Evolutionary conservation across 2,113 vertebrate species (phyloP).

Genomic region (Cariama cristata): DNA sequence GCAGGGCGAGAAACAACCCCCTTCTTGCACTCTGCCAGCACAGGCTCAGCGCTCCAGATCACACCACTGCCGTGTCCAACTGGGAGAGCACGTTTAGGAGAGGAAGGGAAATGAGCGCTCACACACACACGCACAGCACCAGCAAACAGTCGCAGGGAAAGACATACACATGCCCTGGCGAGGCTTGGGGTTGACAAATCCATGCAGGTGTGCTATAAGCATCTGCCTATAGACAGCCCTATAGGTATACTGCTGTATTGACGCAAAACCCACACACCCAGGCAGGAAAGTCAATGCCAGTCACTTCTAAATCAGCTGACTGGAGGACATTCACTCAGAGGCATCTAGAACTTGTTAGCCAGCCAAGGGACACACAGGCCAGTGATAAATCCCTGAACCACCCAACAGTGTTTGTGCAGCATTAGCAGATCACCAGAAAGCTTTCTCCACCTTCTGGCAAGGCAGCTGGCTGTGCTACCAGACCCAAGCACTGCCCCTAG

Average conservation of each 20-base stretch:
- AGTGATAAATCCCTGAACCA: neutral
- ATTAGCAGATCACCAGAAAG: neutral
- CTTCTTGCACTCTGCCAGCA: too few species aligned
- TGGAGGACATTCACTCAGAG: neutral
- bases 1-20: neutral
- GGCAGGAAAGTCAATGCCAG: neutral
- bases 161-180: neutral
- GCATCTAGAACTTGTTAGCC: neutral
- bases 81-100: neutral
- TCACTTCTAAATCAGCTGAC: neutral
- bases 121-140: neutral
- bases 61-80: fast-evolving
- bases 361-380: neutral
- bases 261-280: neutral
- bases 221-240: neutral
- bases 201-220: neutral
- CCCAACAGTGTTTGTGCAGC: neutral
- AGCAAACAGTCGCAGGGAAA: neutral
- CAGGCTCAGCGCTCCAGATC: neutral
- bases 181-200: neutral
- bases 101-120: neutral
- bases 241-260: neutral
- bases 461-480: neutral
- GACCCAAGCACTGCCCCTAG: neutral
- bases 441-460: neutral